Evolutionary conservation across 2,113 vertebrate species (phyloP).

Genomic region (Microtus richardsoni): DNA sequence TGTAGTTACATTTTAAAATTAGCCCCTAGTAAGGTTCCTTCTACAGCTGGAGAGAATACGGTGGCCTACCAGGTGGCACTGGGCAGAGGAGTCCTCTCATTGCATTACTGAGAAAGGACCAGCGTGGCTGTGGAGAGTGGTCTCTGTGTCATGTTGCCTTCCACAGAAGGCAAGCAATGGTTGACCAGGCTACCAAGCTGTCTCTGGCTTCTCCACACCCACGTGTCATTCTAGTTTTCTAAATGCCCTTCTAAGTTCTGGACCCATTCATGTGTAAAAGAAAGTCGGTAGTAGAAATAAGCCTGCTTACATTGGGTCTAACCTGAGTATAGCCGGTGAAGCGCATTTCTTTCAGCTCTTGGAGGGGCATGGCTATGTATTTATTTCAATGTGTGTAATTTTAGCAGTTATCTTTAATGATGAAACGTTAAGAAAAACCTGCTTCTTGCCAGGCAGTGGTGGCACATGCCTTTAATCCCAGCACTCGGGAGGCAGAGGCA

Average conservation of each 20-base stretch:
- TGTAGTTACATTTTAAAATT: slow-evolving; percentile 8
- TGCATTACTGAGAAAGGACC: background rate
- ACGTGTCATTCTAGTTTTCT: background rate
- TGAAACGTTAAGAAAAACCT: background rate
- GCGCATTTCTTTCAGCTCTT: background rate
- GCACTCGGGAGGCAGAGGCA: no score
- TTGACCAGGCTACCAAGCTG: background rate
- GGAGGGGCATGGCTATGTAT: background rate
- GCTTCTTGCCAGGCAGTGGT: no score
- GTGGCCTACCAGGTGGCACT: background rate
- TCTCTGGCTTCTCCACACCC: background rate
- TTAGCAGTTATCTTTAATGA: background rate
- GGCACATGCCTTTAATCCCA: no score
- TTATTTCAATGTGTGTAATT: background rate
- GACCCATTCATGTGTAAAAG: background rate
- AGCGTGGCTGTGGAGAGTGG: background rate
- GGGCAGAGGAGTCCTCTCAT: background rate
- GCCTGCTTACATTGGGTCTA: background rate
- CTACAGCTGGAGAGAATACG: background rate
- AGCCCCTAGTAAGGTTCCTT: background rate
- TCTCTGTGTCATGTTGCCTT: background rate
- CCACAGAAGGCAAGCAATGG: background rate
- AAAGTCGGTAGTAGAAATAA: background rate
- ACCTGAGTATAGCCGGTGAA: background rate
- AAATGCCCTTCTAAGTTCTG: background rate